These are phyloP conservation scores for Phenganax subtilis DNA, from an alignment of 92 coral and sea anemone genomes.

Conservation along the genomic window DNA sequence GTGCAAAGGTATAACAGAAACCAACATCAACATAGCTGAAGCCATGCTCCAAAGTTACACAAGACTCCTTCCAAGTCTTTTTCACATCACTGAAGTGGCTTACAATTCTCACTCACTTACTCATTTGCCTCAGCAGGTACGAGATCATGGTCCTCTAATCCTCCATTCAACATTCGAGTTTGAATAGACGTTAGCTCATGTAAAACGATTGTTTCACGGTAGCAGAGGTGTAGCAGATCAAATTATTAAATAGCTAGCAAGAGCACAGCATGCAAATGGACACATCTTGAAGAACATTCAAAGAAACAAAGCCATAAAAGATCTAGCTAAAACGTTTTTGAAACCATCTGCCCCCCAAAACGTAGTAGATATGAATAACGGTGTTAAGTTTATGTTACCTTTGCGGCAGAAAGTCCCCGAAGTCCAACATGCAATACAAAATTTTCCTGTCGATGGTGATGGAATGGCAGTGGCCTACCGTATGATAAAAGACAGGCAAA, in stretches of 20 bases:
- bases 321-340: slow-evolving; percentile 39
- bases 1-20: slow-evolving; percentile 53
- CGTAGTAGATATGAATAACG: slow-evolving; percentile 43
- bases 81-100: slow-evolving; percentile 42
- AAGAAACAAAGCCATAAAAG: slow-evolving; percentile 42
- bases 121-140: slow-evolving; percentile 57
- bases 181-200: slow-evolving; percentile 61
- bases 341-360: slow-evolving; percentile 30
- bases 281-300: slow-evolving; percentile 29
- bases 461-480: not conserved
- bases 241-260: slow-evolving; percentile 52
- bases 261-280: slow-evolving; percentile 51
- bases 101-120: slow-evolving; percentile 55
- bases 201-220: slow-evolving; percentile 66
- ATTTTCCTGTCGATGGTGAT: not conserved
- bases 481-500: slow-evolving; percentile 34
- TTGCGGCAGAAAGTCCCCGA: slow-evolving; percentile 7
- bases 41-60: slow-evolving; percentile 55
- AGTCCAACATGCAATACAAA: slow-evolving; percentile 9
- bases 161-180: slow-evolving; percentile 59
- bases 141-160: slow-evolving; percentile 56
- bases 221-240: slow-evolving; percentile 65
- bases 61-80: slow-evolving; percentile 51
- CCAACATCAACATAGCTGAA: slow-evolving; percentile 54
- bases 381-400: slow-evolving; percentile 46